These are phyloP conservation scores for Cyphomyrmex costatus DNA, from an alignment of 1,140 invertebrate species.

Conservation along the genomic window DNA sequence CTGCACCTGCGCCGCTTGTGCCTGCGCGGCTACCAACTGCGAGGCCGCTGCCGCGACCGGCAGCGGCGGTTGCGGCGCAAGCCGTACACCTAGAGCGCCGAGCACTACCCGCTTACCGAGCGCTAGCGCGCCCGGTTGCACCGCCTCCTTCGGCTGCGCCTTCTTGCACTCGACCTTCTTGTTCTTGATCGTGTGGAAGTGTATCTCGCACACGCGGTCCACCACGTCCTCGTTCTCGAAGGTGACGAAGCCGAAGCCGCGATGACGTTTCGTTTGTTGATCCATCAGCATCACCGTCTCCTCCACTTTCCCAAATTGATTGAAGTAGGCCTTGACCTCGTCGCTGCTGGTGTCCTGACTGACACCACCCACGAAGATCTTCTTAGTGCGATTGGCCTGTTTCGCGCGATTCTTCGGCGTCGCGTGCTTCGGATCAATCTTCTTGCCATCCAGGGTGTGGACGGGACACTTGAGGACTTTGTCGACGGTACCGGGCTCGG, in stretches of 20 bases:
- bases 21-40: conserved; percentile 87
- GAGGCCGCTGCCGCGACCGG: conserved; percentile 87
- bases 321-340: conserved; percentile 96
- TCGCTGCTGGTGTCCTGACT: conserved; percentile 96
- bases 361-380: conserved; percentile 96
- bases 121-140: conserved; percentile 91
- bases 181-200: conserved; percentile 97
- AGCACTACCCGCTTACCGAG: conserved; percentile 92
- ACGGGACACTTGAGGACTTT: conserved; percentile 96
- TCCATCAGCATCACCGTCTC: conserved; percentile 98
- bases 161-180: conserved; percentile 98
- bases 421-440: conserved; percentile 97
- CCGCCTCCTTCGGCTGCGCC: conserved; percentile 96
- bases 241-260: conserved; percentile 96
- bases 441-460: conserved; percentile 97
- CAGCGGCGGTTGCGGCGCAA: conserved; percentile 88
- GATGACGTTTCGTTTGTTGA: conserved; percentile 96
- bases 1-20: conserved; percentile 88
- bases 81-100: conserved; percentile 89
- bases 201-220: conserved; percentile 96
- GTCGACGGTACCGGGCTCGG: conserved; percentile 95
- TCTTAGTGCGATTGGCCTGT: conserved; percentile 95
- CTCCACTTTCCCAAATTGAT: conserved; percentile 96
- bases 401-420: conserved; percentile 96
- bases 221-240: conserved; percentile 97